Percentiles rank a stretch among this genome's conserved stretches.
phyloP scores from a whole-genome alignment of 2,888 invertebrate genomes.

The Argyra leucocephala region DNA sequence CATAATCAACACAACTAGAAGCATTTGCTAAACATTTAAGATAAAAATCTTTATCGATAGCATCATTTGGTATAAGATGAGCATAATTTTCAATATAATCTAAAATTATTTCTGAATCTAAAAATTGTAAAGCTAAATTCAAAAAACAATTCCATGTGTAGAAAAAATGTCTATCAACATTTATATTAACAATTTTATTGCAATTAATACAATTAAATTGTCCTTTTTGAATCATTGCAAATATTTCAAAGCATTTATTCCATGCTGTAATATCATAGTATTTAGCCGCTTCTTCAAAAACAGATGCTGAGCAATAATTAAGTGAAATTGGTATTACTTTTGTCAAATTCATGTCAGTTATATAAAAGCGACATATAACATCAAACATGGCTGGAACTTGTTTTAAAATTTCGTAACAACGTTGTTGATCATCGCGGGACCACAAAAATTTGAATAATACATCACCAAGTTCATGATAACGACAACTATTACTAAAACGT shows the following conservation, averaged over 20 bases:
- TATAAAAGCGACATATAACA: constrained; percentile 39
- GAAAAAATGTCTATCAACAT: constrained; percentile 38
- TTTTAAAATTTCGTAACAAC: constrained; percentile 39
- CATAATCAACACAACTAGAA: not conserved
- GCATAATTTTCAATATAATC: constrained; percentile 40
- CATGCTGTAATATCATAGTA: constrained; percentile 33
- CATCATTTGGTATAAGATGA: constrained; percentile 40
- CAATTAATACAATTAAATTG: constrained; percentile 39
- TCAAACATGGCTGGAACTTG: constrained; percentile 40
- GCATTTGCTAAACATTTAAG: constrained; percentile 38
- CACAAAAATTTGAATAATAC: constrained; percentile 40
- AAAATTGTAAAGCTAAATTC: constrained; percentile 36
- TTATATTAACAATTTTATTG: constrained; percentile 34
- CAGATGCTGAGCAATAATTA: constrained; percentile 37
- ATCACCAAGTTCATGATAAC: constrained; percentile 39
- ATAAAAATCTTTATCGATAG: constrained; percentile 41
- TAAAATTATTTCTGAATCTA: constrained; percentile 35
- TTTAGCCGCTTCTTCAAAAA: constrained; percentile 37
- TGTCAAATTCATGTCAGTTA: constrained; percentile 38
- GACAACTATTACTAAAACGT: constrained; percentile 37
- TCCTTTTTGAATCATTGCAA: constrained; percentile 39
- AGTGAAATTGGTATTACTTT: constrained; percentile 40
- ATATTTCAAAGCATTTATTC: constrained; percentile 41
- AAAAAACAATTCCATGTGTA: constrained; percentile 43
- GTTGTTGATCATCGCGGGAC: constrained; percentile 41